Evolutionary conservation across 2,797 vertebrate species (phyloP).

Genomic region (Enteromius trimaculatus): DNA sequence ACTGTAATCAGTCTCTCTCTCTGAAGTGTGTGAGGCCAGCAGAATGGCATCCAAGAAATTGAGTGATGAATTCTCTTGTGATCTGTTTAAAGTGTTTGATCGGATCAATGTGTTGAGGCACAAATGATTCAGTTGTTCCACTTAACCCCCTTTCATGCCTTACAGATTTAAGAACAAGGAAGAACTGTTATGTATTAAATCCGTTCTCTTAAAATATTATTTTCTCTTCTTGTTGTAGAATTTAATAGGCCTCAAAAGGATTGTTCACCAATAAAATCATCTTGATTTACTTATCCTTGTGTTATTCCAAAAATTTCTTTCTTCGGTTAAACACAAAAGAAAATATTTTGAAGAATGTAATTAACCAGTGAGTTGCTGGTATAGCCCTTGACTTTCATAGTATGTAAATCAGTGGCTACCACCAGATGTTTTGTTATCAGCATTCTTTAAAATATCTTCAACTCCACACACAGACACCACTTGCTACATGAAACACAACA

Average conservation of each 20-base stretch:
- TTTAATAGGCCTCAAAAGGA: neutral
- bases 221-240: neutral
- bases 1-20: slow-evolving; percentile 41
- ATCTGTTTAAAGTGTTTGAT: slow-evolving; percentile 28
- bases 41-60: neutral
- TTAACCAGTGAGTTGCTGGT: neutral
- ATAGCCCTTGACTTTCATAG: neutral
- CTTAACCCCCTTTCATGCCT: neutral
- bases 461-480: neutral
- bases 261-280: neutral
- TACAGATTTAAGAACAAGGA: neutral
- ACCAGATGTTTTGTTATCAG: neutral
- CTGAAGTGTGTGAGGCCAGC: slow-evolving; percentile 47
- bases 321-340: neutral
- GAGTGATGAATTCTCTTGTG: slow-evolving; percentile 33
- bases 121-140: slow-evolving; percentile 49
- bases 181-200: neutral
- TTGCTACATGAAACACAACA: neutral
- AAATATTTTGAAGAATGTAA: neutral
- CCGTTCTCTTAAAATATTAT: neutral
- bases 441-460: neutral
- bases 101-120: slow-evolving; percentile 33
- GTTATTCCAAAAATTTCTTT: neutral
- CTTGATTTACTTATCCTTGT: neutral
- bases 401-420: neutral